Base-by-base conservation (phyloP, 2,797 vertebrate species). In the Etheostoma perlongum region DNA sequence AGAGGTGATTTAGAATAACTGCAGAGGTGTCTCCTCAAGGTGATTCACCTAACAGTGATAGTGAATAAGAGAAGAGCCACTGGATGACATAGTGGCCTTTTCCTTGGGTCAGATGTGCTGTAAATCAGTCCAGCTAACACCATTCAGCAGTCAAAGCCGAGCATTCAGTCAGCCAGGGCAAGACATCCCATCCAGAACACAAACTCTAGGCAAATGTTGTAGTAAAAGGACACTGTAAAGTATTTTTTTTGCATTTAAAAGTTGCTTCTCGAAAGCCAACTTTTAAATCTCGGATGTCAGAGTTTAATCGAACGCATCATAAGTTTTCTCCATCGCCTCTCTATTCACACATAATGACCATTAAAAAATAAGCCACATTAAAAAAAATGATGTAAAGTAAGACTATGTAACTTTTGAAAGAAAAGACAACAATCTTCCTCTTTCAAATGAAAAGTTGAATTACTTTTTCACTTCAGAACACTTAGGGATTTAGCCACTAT, bases 1-100 rank as follows among this genome's bases (percentile, higher is more conserved):
- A 18, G 18, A 60, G 11, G 16, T 44, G 33, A 65, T 64, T 12
- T 42, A 3, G 62, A 55, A 70, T 36, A 53, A 76, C 63, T 25
- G 66, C 53, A 57, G n/a, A n/a, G 5, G 12, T 59, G 27, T 61
- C 57, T 53, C 36, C 55, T 36, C 19, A 6, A 19, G 10, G 4
- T 1, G 10, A 65, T 77, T 61, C 44, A 55, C 33, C 52, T 9
- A 11, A 33, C 25, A 61, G 51, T 57, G 40, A 40, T 0, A 3
- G 18, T 64, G 67, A 59, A 25, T 51, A 36, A 21, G 15, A 61
- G 57, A 48, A 27, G 49, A 16, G 13, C 44, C 2, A 6, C 11
- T 54, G 36, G 21, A 30, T 57, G 44, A 52, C 21, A 21, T 2
- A 11, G 19, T 23, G 19, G 16, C 18, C 3, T 25, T 19, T 73